These are phyloP conservation scores for Ganaspis brasiliensis DNA, from an alignment of 2,888 invertebrate species.

Conservation along the genomic window DNA sequence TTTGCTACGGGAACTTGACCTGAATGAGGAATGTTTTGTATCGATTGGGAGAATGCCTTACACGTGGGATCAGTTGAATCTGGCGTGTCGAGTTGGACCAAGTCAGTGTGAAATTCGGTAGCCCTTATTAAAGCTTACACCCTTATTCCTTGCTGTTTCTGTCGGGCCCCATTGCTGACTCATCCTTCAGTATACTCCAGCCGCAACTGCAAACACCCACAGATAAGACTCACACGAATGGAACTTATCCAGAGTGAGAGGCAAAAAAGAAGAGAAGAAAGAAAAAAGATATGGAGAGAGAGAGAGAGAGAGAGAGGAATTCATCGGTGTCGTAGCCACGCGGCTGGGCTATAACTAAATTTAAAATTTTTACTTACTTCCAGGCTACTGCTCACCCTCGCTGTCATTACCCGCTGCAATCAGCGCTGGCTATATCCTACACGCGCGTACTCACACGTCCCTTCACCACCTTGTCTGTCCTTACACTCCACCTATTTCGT, in stretches of 20 bases:
- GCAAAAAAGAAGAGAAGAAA: conserved; percentile 34
- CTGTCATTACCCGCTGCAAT: conserved; percentile 80
- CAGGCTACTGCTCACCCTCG: conserved; percentile 80
- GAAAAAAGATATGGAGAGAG: conserved; percentile 38
- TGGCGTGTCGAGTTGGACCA: conserved; percentile 62
- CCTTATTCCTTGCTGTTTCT: conserved; percentile 61
- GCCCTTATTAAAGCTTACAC: conserved; percentile 79
- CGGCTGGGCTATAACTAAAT: conserved; percentile 80
- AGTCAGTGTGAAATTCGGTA: conserved; percentile 80
- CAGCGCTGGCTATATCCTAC: conserved; percentile 47
- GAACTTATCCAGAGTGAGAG: conserved; percentile 49
- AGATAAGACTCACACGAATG: conserved; percentile 56
- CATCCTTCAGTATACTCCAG: conserved; percentile 60
- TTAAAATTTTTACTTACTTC: conserved; percentile 81
- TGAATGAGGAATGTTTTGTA: conserved; percentile 7
- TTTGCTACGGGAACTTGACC: background rate
- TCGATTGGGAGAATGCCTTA: conserved; percentile 18
- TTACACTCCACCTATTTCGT: conserved; percentile 64
- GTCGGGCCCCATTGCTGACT: conserved; percentile 68
- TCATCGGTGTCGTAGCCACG: conserved; percentile 67
- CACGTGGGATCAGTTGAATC: conserved; percentile 34
- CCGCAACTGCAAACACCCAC: conserved; percentile 65
- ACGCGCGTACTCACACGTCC: conserved; percentile 43
- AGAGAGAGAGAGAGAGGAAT: conserved; percentile 55
- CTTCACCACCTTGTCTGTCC: conserved; percentile 59